Evolutionary conservation across 1,140 invertebrate species (phyloP).

Genomic region (Hormaphis cornu): DNA sequence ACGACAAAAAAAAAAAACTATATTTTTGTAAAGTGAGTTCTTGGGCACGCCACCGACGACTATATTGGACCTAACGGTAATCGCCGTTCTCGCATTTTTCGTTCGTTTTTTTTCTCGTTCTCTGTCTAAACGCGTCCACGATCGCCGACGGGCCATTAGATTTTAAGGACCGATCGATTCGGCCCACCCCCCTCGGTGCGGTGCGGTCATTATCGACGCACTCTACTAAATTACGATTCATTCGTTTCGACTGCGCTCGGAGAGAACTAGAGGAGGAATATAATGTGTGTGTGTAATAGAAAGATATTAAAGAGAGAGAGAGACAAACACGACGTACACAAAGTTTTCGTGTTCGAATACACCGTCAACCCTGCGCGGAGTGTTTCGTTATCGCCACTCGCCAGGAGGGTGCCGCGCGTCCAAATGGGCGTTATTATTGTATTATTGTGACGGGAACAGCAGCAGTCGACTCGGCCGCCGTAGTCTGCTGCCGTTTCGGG

Average conservation of each 20-base stretch:
- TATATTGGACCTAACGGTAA: no score
- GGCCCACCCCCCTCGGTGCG: not conserved
- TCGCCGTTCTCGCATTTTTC: no score
- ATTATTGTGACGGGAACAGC: not conserved
- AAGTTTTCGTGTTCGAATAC: not conserved
- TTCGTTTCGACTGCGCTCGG: not conserved
- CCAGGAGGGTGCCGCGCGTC: not conserved
- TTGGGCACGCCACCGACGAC: no score
- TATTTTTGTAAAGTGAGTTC: no score
- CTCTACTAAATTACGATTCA: constrained; percentile 16
- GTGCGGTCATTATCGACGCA: not conserved
- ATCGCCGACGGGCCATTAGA: not conserved
- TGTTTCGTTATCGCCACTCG: constrained; percentile 1
- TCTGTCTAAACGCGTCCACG: not conserved
- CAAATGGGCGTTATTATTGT: not conserved
- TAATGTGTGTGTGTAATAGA: not conserved
- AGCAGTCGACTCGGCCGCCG: not conserved
- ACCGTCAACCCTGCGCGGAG: not conserved
- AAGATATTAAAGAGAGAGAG: not conserved
- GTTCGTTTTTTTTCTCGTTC: no score
- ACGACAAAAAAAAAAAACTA: no score
- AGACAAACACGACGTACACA: not conserved
- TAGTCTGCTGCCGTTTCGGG: no score
- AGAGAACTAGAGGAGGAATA: no score
- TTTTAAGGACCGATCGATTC: not conserved